Base-by-base conservation (phyloP, 2,797 vertebrate genomes). In the Smutsia temminckii region DNA sequence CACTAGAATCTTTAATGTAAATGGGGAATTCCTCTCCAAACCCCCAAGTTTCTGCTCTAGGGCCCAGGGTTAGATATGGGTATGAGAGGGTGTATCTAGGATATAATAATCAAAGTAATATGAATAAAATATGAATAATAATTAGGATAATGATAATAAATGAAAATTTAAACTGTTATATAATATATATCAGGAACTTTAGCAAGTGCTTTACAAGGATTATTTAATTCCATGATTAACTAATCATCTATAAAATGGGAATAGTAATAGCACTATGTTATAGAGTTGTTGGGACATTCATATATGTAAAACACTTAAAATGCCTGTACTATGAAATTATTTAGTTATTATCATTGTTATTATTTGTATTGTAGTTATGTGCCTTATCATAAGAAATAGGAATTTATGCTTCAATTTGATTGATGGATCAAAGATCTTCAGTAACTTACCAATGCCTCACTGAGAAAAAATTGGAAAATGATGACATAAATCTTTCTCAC, bases 161-260 rank as follows among this genome's bases (percentile, higher is more conserved):
- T 71, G 5, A 46, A 72, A 14, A 81, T 72, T 72, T 32, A 37
- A 84, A 42, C 20, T 51, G 2, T 27, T 49, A 23, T 29, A 57
- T 3, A 32, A 32, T 63, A 29, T 7, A 10, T 20, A 32, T 90
- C 21, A 78, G 4, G 14, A 80, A 74, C 1, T 46, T 64, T 57
- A 34, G 46, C 8, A 34, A 81, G 4, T 46, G 10, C 1, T 96
- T 91, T 37, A 16, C 2, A 29, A 27, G 4, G 5, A 5, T 8
- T 81, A 57, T 23, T 89, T 90, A 59, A 49, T n/a, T 79, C 40
- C 80, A 40, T 55, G 37, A 32, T 66, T 68, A 89, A n/a, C 3
- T 89, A 66, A 77, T 71, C 6, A 29, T 59, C 3, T 79, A 3
- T 66, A 71, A 89, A 80, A 25, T 68, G 23, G 8, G 8, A 42